Conservation (phyloP, 2,797 vertebrate species). For the Lateolabrax maculatus region DNA sequence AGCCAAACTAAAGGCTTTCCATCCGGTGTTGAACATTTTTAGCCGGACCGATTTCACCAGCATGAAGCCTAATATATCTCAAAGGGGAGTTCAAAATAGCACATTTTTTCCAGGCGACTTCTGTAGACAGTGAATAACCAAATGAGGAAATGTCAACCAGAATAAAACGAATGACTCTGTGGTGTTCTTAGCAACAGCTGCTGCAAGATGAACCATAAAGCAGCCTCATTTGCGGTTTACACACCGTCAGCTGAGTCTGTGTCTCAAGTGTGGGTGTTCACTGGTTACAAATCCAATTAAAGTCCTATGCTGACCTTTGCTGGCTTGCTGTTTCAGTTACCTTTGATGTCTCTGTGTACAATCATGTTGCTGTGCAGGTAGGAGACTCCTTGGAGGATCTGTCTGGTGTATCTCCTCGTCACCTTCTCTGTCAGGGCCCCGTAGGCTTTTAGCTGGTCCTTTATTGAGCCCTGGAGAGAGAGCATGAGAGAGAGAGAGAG, state of each 20-base stretch:
- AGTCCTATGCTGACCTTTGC: constrained; percentile 43
- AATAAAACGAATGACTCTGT: constrained; percentile 50
- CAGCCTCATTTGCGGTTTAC: neutral
- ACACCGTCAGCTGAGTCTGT: neutral
- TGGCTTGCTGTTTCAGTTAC: constrained; percentile 68
- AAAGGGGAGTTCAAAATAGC: constrained; percentile 63
- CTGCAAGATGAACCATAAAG: neutral
- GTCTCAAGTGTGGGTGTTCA: constrained; percentile 29
- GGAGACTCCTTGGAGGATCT: constrained; percentile 94
- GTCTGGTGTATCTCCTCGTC: constrained; percentile 92
- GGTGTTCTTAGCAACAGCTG: constrained; percentile 23
- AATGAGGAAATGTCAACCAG: constrained; percentile 53
- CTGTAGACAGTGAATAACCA: constrained; percentile 44
- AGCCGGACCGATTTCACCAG: constrained; percentile 67
- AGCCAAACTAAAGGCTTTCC: constrained; percentile 75
- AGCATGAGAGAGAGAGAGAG: neutral
- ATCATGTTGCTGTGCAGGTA: constrained; percentile 97
- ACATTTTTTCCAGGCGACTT: constrained; percentile 57
- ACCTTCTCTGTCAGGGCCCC: constrained; percentile 95
- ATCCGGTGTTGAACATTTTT: constrained; percentile 73
- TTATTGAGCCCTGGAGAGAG: constrained; percentile 84
- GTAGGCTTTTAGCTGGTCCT: constrained; percentile 92
- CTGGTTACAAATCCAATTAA: constrained; percentile 51
- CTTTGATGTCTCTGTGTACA: constrained; percentile 96
- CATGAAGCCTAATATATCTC: constrained; percentile 66